These are phyloP conservation scores for Anthrax anthrax DNA, from an alignment of 2,888 invertebrate genomes.

Conservation along the genomic window DNA sequence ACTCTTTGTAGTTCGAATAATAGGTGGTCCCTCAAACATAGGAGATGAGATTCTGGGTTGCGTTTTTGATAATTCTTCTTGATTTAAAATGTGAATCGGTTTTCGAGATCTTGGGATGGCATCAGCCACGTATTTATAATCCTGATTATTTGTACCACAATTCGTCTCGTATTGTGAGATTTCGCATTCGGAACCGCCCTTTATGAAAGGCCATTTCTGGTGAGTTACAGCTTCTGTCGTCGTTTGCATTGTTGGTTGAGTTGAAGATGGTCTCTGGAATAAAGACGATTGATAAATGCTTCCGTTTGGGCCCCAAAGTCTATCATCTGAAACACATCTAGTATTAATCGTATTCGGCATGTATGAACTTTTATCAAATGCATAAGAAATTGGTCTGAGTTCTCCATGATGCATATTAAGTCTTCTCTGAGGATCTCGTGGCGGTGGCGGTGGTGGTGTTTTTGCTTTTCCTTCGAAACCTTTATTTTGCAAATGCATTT, in stretches of 20 bases:
- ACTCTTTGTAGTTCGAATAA: slow-evolving; percentile 27
- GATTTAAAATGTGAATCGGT: slow-evolving; percentile 50
- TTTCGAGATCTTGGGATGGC: slow-evolving; percentile 56
- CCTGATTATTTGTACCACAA: slow-evolving; percentile 19
- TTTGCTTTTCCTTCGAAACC: slow-evolving; percentile 16
- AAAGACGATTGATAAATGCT: slow-evolving; percentile 23
- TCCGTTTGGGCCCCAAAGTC: slow-evolving; percentile 27
- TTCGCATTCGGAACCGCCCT: not conserved
- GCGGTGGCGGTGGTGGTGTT: slow-evolving; percentile 63
- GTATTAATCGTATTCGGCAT: slow-evolving; percentile 17
- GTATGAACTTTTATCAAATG: slow-evolving; percentile 33
- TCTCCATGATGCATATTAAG: slow-evolving; percentile 34
- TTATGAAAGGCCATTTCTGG: slow-evolving; percentile 7
- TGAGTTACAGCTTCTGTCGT: slow-evolving; percentile 14
- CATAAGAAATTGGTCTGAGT: slow-evolving; percentile 39
- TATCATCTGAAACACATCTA: slow-evolving; percentile 34
- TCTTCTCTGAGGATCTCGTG: slow-evolving; percentile 53
- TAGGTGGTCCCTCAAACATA: slow-evolving; percentile 15
- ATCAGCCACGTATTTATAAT: slow-evolving; percentile 55
- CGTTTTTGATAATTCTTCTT: slow-evolving; percentile 30
- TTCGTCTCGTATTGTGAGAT: not conserved
- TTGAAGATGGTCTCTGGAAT: slow-evolving; percentile 20
- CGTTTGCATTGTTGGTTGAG: slow-evolving; percentile 6
- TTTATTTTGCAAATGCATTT: slow-evolving; percentile 29
- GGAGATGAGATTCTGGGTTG: slow-evolving; percentile 20